Conservation (phyloP, 2,797 vertebrate genomes). For the Schizopygopsis pylzovi region DNA sequence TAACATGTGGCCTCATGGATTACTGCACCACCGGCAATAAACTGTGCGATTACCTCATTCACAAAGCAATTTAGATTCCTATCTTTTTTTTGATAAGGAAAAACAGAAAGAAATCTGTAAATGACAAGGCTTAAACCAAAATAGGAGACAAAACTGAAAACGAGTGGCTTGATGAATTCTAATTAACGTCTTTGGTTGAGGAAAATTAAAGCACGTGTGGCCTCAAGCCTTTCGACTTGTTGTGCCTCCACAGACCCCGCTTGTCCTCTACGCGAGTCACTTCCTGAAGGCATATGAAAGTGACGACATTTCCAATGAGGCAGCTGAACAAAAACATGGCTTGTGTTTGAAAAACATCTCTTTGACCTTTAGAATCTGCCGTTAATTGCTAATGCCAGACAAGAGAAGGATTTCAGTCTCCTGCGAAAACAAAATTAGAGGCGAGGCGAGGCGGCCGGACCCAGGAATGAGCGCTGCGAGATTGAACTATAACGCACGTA, state of each 20-base stretch:
- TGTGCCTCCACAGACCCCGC: neutral
- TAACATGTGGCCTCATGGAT: conserved; percentile 59
- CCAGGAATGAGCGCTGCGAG: conserved; percentile 17
- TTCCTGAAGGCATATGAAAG: conserved; percentile 69
- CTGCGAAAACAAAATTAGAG: conserved; percentile 58
- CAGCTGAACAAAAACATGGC: conserved; percentile 65
- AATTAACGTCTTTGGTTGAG: conserved; percentile 21
- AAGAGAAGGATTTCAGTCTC: conserved; percentile 72
- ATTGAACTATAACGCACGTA: conserved; percentile 19
- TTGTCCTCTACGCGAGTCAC: conserved; percentile 53
- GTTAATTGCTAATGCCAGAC: conserved; percentile 81
- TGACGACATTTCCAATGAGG: conserved; percentile 58
- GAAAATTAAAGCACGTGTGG: neutral
- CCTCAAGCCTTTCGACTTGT: neutral
- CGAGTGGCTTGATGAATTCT: conserved; percentile 10
- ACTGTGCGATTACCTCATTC: conserved; percentile 62
- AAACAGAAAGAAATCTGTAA: conserved; percentile 19
- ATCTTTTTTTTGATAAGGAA: conserved; percentile 61
- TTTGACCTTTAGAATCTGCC: conserved; percentile 76
- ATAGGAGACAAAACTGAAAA: conserved; percentile 3
- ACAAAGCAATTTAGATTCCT: conserved; percentile 60
- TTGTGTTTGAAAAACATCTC: conserved; percentile 77
- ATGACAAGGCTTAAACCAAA: conserved; percentile 18
- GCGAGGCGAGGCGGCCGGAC: conserved; percentile 52
- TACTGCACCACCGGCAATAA: conserved; percentile 59